Evolutionary conservation across 2,888 invertebrate species (phyloP).

Genomic region (Agonopterix heracliana): DNA sequence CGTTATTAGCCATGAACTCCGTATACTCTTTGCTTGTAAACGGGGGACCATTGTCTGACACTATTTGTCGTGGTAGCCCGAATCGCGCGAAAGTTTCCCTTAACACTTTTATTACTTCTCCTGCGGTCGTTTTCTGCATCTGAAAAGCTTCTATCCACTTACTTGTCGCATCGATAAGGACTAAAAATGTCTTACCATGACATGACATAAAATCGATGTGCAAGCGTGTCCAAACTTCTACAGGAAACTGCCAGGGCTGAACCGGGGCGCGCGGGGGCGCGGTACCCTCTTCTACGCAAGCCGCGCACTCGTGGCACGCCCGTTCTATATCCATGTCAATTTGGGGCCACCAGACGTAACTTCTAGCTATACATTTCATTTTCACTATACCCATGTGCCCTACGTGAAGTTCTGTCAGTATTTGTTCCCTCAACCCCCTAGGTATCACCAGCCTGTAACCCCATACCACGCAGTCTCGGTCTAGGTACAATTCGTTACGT

Average conservation of each 20-base stretch:
- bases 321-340: conserved; percentile 15
- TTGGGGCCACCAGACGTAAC: conserved; percentile 19
- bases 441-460: conserved; percentile 1
- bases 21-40: neutral
- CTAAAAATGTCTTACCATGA: neutral
- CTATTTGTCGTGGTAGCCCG: neutral
- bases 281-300: conserved; percentile 3
- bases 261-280: conserved; percentile 13
- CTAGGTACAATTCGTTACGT: conserved; percentile 3
- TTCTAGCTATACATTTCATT: conserved; percentile 15
- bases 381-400: neutral
- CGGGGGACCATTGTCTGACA: neutral
- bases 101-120: neutral
- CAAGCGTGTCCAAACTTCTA: conserved; percentile 1
- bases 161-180: neutral
- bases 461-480: conserved; percentile 3
- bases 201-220: neutral
- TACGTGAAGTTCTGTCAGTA: neutral
- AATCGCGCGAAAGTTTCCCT: neutral
- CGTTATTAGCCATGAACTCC: conserved; percentile 18
- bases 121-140: neutral
- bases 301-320: conserved; percentile 7
- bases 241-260: conserved; percentile 14
- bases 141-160: neutral
- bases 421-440: neutral